Evolutionary conservation across 2,888 invertebrate species (phyloP), one percentile per base, ranked within the genome.

Genomic region (Digitonthophagus gazella): DNA sequence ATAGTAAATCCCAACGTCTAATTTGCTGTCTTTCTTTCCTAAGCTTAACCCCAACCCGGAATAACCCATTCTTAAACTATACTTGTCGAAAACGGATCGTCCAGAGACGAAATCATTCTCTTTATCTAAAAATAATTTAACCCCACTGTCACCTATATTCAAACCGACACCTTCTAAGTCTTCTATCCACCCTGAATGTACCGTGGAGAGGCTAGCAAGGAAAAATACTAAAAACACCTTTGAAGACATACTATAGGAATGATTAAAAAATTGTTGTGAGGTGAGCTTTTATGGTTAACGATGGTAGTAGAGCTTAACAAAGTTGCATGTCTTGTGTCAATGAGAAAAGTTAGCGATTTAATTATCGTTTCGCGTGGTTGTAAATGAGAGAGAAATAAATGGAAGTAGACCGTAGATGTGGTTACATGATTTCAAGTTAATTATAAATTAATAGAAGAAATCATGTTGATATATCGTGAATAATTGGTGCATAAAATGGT

Each of bases 11-110:
- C 76, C 80, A 73, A 86, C 83, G 76, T 86, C 77, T 11, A 86
- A 83, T 44, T 85, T 86, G 72, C 82, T 83, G 66, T 83, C 83
- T 11, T 85, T 84, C 76, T 84, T 84, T 19, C 84, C 83, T 64
- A 88, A 76, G 77, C 83, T 84, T 71, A 88, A 83, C 56, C 86
- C 86, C 73, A 84, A 84, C 73, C 86, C 86, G 67, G 82, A 84
- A 82, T 85, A 85, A 74, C 87, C 86, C 75, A 87, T 82, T 72
- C 85, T 84, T 68, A 89, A 79, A 22, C 86, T 86, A 74, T 87
- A 84, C 57, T 83, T 83, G 61, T 85, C 85, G 65, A 88, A 77
- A 72, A 86, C 81, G 44, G 84, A 84, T 66, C 84, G 71, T 67
- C 77, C 72, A 6, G 11, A 44, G 6, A 5, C 28, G n/a, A n/a